These are phyloP conservation scores for Plusia festucae DNA, from an alignment of 2,888 invertebrate genomes.

Conservation along the genomic window DNA sequence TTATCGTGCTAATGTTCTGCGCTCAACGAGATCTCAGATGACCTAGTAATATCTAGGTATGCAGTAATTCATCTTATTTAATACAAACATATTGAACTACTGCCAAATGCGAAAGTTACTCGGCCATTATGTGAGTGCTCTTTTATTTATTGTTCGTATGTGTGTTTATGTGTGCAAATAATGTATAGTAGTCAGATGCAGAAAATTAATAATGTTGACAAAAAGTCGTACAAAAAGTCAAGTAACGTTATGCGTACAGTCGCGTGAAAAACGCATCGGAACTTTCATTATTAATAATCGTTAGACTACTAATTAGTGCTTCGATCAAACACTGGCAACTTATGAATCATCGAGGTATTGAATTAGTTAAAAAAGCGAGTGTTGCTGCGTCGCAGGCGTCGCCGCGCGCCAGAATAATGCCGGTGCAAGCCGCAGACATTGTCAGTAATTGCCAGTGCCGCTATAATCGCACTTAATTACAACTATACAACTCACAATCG, in stretches of 20 bases:
- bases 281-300: conserved; percentile 28
- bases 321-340: conserved; percentile 47
- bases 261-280: conserved; percentile 23
- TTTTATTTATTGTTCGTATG: conserved; percentile 55
- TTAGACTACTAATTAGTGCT: conserved; percentile 27
- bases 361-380: conserved; percentile 32
- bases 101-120: conserved; percentile 72
- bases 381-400: conserved; percentile 45
- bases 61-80: conserved; percentile 70
- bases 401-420: conserved; percentile 57
- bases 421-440: conserved; percentile 75
- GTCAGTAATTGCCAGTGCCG: conserved; percentile 81
- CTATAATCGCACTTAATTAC: conserved; percentile 86
- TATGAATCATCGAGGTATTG: conserved; percentile 46
- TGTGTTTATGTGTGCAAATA: conserved; percentile 28
- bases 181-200: conserved; percentile 38
- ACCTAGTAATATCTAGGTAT: conserved; percentile 57
- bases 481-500: conserved; percentile 84
- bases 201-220: conserved; percentile 54
- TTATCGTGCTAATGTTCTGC: conserved; percentile 27
- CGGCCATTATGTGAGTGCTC: conserved; percentile 55
- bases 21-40: conserved; percentile 43
- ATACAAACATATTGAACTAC: conserved; percentile 71
- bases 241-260: conserved; percentile 38
- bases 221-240: conserved; percentile 42